Evolutionary conservation across 2,888 invertebrate species (phyloP).

Genomic region (Homarus gammarus): DNA sequence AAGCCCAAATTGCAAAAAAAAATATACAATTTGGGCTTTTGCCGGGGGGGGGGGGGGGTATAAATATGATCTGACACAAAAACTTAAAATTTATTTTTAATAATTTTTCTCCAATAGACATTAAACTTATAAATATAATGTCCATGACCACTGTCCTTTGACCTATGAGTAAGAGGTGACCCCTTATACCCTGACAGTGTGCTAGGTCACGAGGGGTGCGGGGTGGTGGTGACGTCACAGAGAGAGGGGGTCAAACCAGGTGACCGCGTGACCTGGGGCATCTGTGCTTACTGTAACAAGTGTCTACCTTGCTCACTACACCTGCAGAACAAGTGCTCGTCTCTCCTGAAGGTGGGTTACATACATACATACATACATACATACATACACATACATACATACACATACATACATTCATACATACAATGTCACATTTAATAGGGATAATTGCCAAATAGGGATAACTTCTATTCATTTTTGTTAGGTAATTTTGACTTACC

Average conservation of each 20-base stretch:
- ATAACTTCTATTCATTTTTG: too few species aligned
- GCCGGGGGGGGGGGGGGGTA: too few species aligned
- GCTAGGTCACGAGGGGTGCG: conserved; percentile 60
- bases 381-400: conserved; percentile 11
- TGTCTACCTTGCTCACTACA: conserved; percentile 41
- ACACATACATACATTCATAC: too few species aligned
- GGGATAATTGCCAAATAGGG: too few species aligned
- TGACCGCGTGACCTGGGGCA: conserved; percentile 50
- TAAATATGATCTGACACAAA: too few species aligned
- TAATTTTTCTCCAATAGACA: too few species aligned
- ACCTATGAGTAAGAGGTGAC: too few species aligned
- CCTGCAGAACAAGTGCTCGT: conserved; percentile 39
- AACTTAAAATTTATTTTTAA: too few species aligned
- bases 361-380: neutral
- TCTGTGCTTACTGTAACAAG: conserved; percentile 46
- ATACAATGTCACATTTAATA: too few species aligned
- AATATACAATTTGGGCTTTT: too few species aligned
- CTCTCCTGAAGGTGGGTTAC: conserved; percentile 28
- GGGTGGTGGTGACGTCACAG: conserved; percentile 33
- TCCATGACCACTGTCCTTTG: neutral
- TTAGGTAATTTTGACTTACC: too few species aligned
- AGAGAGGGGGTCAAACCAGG: conserved; percentile 17
- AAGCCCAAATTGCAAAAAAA: too few species aligned
- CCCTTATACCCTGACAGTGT: conserved; percentile 17
- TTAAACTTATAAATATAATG: neutral